Base-by-base conservation (phyloP, 2,888 invertebrate genomes). In the Cerastis leucographa region DNA sequence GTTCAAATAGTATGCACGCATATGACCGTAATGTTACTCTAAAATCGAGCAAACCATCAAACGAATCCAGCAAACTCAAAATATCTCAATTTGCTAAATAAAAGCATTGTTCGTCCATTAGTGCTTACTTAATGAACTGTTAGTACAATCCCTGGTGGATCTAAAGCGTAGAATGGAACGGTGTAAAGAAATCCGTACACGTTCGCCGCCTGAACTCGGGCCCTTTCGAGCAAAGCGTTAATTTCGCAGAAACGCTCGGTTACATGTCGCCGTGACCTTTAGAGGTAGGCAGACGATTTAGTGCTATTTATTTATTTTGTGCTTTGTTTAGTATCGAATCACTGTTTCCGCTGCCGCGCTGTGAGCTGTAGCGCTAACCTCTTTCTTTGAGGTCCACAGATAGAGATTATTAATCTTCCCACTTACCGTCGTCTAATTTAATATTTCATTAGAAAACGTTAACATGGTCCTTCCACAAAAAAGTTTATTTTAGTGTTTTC, bases 171-270 rank as follows among this genome's bases (percentile, higher is more conserved):
- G 17, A 83, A 71, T 74, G 72, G 78, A 56, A 74, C 67, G 66
- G 65, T 76, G 84, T 84, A 73, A 78, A 84, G 84, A 82, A 86
- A 75, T 84, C 70, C 59, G 69, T 59, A 83, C 74, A 81, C 70
- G 79, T 66, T 79, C 29, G 22, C 25, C 46, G 71, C 61, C 54
- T 83, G 84, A 84, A 74, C 82, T 74, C 74, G 67, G 42, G 73
- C 69, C 76, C 73, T 78, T 73, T 74, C 49, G 61, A 83, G 64
- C 82, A 42, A 84, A 73, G 83, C 86, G 81, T 79, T 85, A 80
- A 85, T 85, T 86, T 86, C 54, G 71, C 73, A 74, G 80, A 76
- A 75, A 71, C 59, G 66, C 51, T 69, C 12, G 46, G 70, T 64
- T 70, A 80, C 83, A 78, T 66, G 74, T 67, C 70, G 49, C 67